Evolutionary conservation across 2,888 invertebrate genomes (phyloP).

Genomic region (Yponomeuta evonymella): DNA sequence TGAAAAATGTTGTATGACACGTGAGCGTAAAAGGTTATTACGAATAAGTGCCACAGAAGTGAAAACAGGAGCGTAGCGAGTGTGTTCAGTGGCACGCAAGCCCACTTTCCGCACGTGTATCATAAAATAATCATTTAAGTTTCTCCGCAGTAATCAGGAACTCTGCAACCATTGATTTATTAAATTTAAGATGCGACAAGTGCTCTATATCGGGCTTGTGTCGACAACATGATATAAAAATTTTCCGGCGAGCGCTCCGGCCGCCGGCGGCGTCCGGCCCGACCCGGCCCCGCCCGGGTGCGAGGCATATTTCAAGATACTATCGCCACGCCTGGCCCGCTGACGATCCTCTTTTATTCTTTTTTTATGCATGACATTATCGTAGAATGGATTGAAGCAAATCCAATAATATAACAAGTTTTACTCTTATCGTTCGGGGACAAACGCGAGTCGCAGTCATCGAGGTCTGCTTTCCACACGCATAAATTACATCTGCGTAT

Average conservation of each 20-base stretch:
- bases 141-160: no score
- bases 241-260: neutral
- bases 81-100: no score
- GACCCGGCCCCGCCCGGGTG: neutral
- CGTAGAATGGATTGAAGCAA: neutral
- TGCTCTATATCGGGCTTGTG: neutral
- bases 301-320: neutral
- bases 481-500: neutral
- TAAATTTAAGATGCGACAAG: neutral
- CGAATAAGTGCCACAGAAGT: no score
- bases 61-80: no score
- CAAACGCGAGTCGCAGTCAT: neutral
- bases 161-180: no score
- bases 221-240: neutral
- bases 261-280: neutral
- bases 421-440: neutral
- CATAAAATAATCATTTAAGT: no score
- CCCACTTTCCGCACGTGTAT: no score
- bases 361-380: conserved; percentile 3
- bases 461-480: neutral
- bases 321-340: neutral
- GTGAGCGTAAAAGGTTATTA: no score
- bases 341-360: neutral
- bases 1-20: no score
- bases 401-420: neutral